These are phyloP conservation scores for Cyclura pinguis DNA, from an alignment of 2,797 vertebrate species.

Conservation along the genomic window DNA sequence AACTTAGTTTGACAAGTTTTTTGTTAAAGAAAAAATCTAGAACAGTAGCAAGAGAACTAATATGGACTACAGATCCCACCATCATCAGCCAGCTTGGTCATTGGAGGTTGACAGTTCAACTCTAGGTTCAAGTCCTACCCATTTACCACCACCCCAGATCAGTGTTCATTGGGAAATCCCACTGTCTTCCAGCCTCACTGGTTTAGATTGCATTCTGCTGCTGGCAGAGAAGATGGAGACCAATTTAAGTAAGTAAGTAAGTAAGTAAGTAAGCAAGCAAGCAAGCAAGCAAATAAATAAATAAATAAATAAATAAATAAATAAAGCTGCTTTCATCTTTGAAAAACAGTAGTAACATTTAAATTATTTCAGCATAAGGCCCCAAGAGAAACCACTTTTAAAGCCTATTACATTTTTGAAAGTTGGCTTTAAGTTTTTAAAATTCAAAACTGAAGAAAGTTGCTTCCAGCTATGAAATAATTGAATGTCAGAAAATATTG, in stretches of 20 bases:
- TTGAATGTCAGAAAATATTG: neutral
- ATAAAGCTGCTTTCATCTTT: neutral
- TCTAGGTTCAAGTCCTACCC: neutral
- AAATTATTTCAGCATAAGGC: neutral
- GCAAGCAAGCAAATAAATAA: too few relatives aligned
- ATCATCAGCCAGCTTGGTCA: neutral
- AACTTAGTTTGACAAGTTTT: neutral
- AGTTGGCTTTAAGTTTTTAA: neutral
- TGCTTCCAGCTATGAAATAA: constrained; percentile 13
- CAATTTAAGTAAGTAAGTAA: neutral
- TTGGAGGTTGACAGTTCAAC: too few relatives aligned
- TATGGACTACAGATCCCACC: neutral
- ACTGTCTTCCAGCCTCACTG: neutral
- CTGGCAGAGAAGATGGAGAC: neutral
- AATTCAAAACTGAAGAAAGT: neutral
- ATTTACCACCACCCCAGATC: neutral
- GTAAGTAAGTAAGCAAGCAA: too few relatives aligned
- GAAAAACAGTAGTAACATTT: neutral
- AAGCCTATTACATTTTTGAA: neutral
- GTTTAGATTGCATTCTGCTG: neutral
- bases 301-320: too few relatives aligned
- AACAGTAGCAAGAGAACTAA: neutral
- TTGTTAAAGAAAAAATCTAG: neutral
- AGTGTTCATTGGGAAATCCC: neutral
- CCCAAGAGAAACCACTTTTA: neutral